Base-by-base conservation (phyloP, 2,888 invertebrate genomes). In the Chromoteleia sp. region DNA sequence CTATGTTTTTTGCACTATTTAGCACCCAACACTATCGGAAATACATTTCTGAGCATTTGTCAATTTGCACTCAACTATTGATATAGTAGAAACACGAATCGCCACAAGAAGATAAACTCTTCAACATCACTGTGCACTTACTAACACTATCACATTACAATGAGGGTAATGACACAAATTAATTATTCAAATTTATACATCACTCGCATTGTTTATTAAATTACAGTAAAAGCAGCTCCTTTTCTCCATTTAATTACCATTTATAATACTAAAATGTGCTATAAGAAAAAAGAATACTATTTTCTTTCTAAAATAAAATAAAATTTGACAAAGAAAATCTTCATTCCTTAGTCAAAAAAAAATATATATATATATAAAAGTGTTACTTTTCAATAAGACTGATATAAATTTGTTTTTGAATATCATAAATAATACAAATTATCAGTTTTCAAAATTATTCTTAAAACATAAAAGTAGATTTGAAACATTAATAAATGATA, bases 11-110 rank as follows among this genome's bases (percentile, higher is more conserved):
- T 59, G 68, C 75, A 50, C 67, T 15, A n/a, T 68, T 68, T 68
- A 76, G 67, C 76, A 68, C 65, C 25, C 30, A 15, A 75, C 54
- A 70, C 68, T 21, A 76, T 61, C 70, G 76, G 76, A 76, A 21
- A 76, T 68, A 59, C 61, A 75, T 76, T 68, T 76, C 54, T 61
- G 61, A 61, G 68, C 54, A 68, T 54, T 61, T 61, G 61, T 76
- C 68, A 76, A 61, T 21, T 68, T 61, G 68, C 58, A 76, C 76
- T 33, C 14, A 50, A 30, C 54, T 15, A 54, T 30, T 76, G 76
- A 76, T 36, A 76, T 61, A 50, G 30, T 59, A 76, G 76, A 67
- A 68, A 76, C 61, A 70, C 61, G 54, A 59, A 29, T 58, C 45
- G 76, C 36, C 65, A 68, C 76, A 76, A 76, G 76, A 43, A 61